A percentile compares a stretch with the other conserved stretches of the same genome.
These are phyloP conservation scores for Eupsittula cactorum DNA, from an alignment of 2,113 vertebrate genomes.

Conservation along the genomic window DNA sequence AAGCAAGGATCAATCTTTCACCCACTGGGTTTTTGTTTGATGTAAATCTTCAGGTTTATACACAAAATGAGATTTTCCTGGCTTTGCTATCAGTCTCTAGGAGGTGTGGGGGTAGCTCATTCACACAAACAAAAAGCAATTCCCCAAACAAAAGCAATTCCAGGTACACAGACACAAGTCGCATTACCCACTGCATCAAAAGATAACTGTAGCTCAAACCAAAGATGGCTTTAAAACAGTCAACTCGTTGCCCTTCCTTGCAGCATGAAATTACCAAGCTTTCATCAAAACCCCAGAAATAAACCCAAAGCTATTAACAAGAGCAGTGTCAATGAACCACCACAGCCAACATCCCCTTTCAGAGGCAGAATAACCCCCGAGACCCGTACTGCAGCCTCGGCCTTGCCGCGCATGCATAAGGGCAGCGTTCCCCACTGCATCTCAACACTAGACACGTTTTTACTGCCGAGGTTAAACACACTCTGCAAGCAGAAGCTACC, in stretches of 20 bases:
- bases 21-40: background rate
- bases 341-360: background rate
- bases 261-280: conserved; percentile 1
- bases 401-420: rapidly evolving
- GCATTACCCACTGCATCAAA: background rate
- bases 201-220: background rate
- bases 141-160: background rate
- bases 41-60: background rate
- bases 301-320: background rate
- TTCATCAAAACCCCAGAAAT: conserved; percentile 8
- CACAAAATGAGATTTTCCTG: conserved; percentile 4
- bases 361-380: background rate
- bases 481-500: background rate
- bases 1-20: background rate
- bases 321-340: background rate
- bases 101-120: background rate
- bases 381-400: background rate
- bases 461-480: background rate
- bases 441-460: background rate
- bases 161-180: background rate
- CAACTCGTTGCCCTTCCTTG: background rate
- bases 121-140: background rate
- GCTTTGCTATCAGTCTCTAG: background rate
- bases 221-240: conserved; percentile 11
- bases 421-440: background rate